phyloP scores from a whole-genome alignment of 2,888 invertebrate species.

The Latrodectus hesperus region DNA sequence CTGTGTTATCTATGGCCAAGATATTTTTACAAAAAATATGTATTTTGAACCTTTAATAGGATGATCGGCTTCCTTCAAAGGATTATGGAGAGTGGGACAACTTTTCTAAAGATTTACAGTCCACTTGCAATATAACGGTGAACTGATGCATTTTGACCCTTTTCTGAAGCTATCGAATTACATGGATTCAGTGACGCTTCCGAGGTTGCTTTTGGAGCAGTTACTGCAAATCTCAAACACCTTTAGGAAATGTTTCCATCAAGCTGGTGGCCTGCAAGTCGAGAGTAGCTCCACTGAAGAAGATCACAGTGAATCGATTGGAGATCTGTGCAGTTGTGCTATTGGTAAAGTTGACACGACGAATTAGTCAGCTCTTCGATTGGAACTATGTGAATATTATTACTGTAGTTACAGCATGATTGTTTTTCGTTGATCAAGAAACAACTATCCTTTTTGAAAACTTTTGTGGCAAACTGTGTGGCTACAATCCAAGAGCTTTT shows the following conservation, averaged over 20 bases:
- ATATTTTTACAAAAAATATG: slow-evolving; percentile 9
- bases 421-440: background rate
- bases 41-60: background rate
- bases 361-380: background rate
- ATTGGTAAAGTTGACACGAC: background rate
- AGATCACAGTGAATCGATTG: background rate
- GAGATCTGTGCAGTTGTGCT: background rate
- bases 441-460: background rate
- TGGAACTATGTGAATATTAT: too few relatives aligned
- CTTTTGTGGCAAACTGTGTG: slow-evolving; percentile 11
- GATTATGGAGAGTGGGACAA: too few relatives aligned
- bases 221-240: background rate
- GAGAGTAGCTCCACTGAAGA: background rate
- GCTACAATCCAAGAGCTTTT: background rate
- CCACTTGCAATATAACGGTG: too few relatives aligned
- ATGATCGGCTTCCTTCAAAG: background rate
- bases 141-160: background rate
- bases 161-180: background rate
- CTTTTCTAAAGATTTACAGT: too few relatives aligned
- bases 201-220: background rate
- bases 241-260: background rate
- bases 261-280: slow-evolving; percentile 9
- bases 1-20: slow-evolving; percentile 2
- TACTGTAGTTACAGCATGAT: background rate
- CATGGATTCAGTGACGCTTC: slow-evolving; percentile 12